Percentiles rank a stretch among this genome's conserved stretches.
Conservation (phyloP, 2,888 invertebrate genomes). For the Charanyca ferruginea region DNA sequence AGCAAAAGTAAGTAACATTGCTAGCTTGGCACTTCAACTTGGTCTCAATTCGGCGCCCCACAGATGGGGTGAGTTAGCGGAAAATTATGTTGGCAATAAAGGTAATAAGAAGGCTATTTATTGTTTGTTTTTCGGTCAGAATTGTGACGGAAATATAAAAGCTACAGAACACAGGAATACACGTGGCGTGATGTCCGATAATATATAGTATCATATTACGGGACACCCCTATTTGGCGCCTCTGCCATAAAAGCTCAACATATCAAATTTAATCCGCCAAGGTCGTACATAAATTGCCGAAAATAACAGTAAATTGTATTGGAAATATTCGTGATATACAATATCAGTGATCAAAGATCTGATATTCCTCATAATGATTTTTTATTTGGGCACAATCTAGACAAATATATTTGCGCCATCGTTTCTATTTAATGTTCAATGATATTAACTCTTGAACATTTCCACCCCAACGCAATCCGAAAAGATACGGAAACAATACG, state of each 20-base stretch:
- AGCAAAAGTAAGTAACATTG: constrained; percentile 35
- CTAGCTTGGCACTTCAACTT: constrained; percentile 44
- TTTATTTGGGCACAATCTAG: not conserved
- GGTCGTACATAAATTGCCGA: constrained; percentile 39
- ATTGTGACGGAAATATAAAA: constrained; percentile 52
- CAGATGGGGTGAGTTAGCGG: constrained; percentile 58
- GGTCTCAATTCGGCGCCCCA: constrained; percentile 44
- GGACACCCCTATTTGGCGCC: constrained; percentile 64
- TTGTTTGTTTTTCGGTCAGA: constrained; percentile 50
- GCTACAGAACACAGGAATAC: constrained; percentile 52
- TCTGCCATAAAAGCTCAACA: constrained; percentile 56
- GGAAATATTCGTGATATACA: constrained; percentile 4
- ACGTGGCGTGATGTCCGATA: constrained; percentile 55
- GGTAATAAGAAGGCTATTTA: constrained; percentile 70
- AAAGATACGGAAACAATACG: constrained; percentile 17
- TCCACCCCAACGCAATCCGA: not conserved
- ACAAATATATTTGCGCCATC: not conserved
- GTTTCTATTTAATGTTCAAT: constrained; percentile 2
- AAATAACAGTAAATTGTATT: constrained; percentile 34
- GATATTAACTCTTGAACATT: not conserved
- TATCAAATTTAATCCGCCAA: constrained; percentile 60
- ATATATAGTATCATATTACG: constrained; percentile 67
- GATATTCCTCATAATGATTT: constrained; percentile 10
- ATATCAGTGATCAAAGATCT: constrained; percentile 5
- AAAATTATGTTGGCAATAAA: constrained; percentile 75